Evolutionary conservation across 2,797 vertebrate genomes (phyloP), one percentile per base, ranked within the genome.

Genomic region (Helostoma temminkii): DNA sequence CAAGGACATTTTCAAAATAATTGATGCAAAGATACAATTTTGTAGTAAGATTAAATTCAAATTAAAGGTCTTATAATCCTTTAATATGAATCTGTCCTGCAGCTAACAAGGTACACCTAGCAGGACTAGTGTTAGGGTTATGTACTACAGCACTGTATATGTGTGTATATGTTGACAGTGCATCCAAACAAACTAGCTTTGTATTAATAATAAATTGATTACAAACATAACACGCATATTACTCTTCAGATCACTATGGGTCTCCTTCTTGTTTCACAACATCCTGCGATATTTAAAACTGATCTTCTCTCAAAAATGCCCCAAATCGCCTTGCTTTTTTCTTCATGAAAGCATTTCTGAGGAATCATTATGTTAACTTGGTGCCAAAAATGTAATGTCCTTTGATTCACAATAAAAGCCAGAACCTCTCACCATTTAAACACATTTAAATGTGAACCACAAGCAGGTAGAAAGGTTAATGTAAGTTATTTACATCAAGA

Each of bases 1-100:
- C 39, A n/a, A 8, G n/a, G 16, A n/a, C 2, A n/a, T n/a, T 18
- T 37, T 32, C 36, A 37, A 5, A 1, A 37, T n/a, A 2, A 3
- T 42, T n/a, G n/a, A n/a, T 42, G 16, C 11, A 37, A 53, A 53
- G 9, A 34, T 14, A 66, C 2, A 9, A 19, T 37, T n/a, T 46
- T n/a, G 11, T 8, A 19, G 5, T 30, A 43, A 26, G 5, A 15
- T 58, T 53, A 26, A 0, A 12, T 56, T 32, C 25, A 12, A 68
- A 24, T 25, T 45, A 7, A 39, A 49, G 42, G 60, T 48, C n/a
- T n/a, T n/a, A 19, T 49, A n/a, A 56, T 71, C 37, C 45, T 34
- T 61, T n/a, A n/a, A n/a, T n/a, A n/a, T n/a, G n/a, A 57, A 71
- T 48, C 5, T 2, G 0, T 24, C 14, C 18, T 46, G 16, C 11